phyloP scores from a whole-genome alignment of 2,888 invertebrate species.

The Xylota sylvarum region DNA sequence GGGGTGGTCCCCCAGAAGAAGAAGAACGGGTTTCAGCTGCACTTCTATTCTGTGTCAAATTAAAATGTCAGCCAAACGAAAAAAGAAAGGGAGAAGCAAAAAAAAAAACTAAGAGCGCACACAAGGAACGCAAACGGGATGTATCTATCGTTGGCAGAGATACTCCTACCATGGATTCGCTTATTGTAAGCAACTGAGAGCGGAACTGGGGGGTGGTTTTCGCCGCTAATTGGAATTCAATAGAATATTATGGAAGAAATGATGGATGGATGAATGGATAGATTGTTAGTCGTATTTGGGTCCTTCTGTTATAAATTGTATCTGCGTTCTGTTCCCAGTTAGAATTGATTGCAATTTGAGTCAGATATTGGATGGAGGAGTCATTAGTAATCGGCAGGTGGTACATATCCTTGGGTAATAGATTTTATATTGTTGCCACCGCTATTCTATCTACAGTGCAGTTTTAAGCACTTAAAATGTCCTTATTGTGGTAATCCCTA shows the following conservation, averaged over 20 bases:
- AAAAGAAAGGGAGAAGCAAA: neutral
- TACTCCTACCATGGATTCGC: constrained; percentile 1
- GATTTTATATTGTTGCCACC: too few species aligned
- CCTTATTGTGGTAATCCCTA: neutral
- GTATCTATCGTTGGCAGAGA: constrained; percentile 19
- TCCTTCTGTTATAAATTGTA: constrained; percentile 11
- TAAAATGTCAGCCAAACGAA: constrained; percentile 39
- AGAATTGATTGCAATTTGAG: constrained; percentile 34
- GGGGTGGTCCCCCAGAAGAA: neutral
- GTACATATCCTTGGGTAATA: neutral
- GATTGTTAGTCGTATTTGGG: constrained; percentile 28
- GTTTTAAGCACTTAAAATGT: neutral
- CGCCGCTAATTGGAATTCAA: constrained; percentile 64
- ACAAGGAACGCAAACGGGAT: neutral
- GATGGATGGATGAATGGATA: constrained; percentile 47
- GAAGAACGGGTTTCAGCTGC: too few species aligned
- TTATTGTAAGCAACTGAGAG: constrained; percentile 3
- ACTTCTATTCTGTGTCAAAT: constrained; percentile 11
- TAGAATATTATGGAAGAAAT: constrained; percentile 41
- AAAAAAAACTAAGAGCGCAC: neutral
- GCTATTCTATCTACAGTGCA: too few species aligned
- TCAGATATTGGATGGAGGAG: neutral
- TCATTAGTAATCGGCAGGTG: neutral
- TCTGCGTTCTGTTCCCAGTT: neutral
- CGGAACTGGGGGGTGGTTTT: constrained; percentile 6